These are phyloP conservation scores for Alviniconcha strummeri DNA, from an alignment of 2,888 invertebrate genomes.

Conservation along the genomic window DNA sequence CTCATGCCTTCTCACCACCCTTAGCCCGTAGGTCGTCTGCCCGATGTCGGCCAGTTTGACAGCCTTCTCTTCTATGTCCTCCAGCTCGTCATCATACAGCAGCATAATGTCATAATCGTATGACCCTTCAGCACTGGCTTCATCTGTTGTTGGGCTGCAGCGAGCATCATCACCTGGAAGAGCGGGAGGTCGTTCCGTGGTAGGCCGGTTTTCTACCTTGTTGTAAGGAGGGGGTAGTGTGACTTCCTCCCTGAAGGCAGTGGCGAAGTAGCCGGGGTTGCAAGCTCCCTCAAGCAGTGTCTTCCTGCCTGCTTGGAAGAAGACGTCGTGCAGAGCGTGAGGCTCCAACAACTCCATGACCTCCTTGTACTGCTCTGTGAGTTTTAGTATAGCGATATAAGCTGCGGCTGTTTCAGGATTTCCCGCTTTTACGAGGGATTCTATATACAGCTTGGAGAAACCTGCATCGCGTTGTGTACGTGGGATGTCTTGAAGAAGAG, in stretches of 20 bases:
- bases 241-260: background rate
- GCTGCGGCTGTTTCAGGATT: constrained; percentile 10
- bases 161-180: background rate
- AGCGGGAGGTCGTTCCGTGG: background rate
- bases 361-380: background rate
- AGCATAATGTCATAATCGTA: constrained; percentile 10
- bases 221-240: too few species aligned
- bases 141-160: background rate
- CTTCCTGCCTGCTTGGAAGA: constrained; percentile 15
- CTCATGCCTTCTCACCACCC: constrained; percentile 1
- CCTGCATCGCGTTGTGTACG: background rate
- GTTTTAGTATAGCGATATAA: background rate
- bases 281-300: background rate
- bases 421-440: background rate
- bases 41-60: background rate
- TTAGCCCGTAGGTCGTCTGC: background rate
- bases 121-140: background rate
- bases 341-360: background rate
- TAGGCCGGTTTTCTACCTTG: background rate
- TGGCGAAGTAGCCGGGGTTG: background rate
- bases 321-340: constrained; percentile 8
- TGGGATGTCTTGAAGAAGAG: background rate
- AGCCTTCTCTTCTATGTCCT: constrained; percentile 4
- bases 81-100: constrained; percentile 1
- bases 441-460: background rate